These are phyloP conservation scores for Brachionus sp. DNA, from an alignment of 1,140 invertebrate genomes.

Conservation along the genomic window DNA sequence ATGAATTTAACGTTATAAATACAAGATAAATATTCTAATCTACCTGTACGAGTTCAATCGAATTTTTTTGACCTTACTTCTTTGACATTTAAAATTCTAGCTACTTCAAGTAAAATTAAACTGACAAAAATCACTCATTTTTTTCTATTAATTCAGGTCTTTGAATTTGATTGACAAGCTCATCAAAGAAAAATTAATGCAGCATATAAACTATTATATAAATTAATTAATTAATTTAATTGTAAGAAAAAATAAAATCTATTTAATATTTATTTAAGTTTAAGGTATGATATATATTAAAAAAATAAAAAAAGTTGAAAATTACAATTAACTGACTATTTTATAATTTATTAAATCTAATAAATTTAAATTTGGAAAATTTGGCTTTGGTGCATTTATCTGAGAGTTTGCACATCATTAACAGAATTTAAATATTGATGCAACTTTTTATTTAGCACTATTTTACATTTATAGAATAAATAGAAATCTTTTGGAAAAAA, in stretches of 20 bases:
- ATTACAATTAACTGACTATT: too few species aligned
- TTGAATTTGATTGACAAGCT: not conserved
- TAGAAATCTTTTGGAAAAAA: too few species aligned
- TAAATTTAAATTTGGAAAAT: too few species aligned
- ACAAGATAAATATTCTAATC: not conserved
- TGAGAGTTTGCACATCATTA: too few species aligned
- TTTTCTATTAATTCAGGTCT: not conserved
- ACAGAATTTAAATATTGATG: too few species aligned
- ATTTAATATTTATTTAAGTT: too few species aligned
- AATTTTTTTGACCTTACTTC: not conserved
- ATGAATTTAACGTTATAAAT: constrained; percentile 11
- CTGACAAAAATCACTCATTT: not conserved
- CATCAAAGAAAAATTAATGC: not conserved
- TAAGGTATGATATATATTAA: too few species aligned
- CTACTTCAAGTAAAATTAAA: not conserved
- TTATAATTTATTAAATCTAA: too few species aligned
- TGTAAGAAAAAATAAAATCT: not conserved
- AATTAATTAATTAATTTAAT: not conserved
- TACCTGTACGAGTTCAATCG: not conserved
- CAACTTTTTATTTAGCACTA: too few species aligned
- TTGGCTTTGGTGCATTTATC: too few species aligned
- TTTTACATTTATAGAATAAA: too few species aligned
- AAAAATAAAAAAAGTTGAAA: too few species aligned
- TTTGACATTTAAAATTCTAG: not conserved
- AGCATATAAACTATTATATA: not conserved